Base-by-base conservation (phyloP, 2,888 invertebrate species). In the Napeogenes sylphis region DNA sequence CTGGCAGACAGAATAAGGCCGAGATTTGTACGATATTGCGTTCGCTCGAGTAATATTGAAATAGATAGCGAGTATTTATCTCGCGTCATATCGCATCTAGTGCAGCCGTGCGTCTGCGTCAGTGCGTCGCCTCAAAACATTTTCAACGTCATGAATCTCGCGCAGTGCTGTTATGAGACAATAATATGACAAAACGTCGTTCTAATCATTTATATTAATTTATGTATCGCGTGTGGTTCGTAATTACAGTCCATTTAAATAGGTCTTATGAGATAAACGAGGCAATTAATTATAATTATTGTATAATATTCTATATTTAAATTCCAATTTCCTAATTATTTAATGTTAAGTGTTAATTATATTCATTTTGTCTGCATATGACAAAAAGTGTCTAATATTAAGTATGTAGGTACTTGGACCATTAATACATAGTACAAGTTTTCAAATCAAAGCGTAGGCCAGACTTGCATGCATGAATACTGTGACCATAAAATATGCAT, bases 41-140 rank as follows among this genome's bases (percentile, higher is more conserved):
- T 73, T 66, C 83, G 87, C 82, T 87, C 80, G 79, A 82, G 79
- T 83, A 82, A 83, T 84, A 85, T 82, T 84, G 82, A 84, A 89
- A 87, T 86, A 86, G 87, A 88, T 85, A 84, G 85, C 80, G 81
- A 83, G 78, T 73, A 77, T 81, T 84, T 84, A 87, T 87, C 85
- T 73, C 70, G 81, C 77, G 85, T 86, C 87, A 80, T 79, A 83
- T 88, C 84, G 73, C 73, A 85, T 87, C 85, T 84, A 83, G 86
- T 81, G 84, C 85, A 80, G 76, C 81, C 82, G 80, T 79, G 72
- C 84, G 84, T 78, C 83, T 81, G 79, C 51, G 30, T 51, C 51
- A 30, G 30, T 77, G 81, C 80, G 82, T 85, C 86, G 81, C 79
- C 78, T 77, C 79, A 76, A 70, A 71, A 75, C 78, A 76, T 78